Evolutionary conservation across 2,797 vertebrate species (phyloP).

Genomic region (Somateria mollissima): DNA sequence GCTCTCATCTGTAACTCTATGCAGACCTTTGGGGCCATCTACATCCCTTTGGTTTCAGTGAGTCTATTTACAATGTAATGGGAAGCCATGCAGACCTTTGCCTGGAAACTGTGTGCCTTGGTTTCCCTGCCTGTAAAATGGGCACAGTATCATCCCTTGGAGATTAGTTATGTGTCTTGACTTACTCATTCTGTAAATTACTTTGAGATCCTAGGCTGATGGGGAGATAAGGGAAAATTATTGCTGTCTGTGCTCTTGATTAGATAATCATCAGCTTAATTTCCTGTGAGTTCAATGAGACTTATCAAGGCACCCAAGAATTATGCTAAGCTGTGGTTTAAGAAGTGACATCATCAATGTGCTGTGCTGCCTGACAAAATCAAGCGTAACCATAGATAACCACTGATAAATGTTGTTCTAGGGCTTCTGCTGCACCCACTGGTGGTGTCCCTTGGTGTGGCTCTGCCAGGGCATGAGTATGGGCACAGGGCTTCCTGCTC

Average conservation of each 20-base stretch:
- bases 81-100: neutral
- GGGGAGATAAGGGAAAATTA: conserved; percentile 65
- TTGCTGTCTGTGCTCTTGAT: conserved; percentile 67
- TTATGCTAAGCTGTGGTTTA: conserved; percentile 52
- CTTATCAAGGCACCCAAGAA: conserved; percentile 43
- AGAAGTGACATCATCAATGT: conserved; percentile 38
- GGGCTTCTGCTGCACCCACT: neutral
- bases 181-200: conserved; percentile 55
- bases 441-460: neutral
- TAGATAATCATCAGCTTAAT: conserved; percentile 72
- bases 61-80: neutral
- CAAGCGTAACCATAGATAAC: neutral
- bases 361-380: conserved; percentile 2
- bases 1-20: neutral
- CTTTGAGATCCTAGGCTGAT: conserved; percentile 50
- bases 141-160: neutral
- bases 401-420: neutral
- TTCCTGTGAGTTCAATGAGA: conserved; percentile 68
- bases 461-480: neutral
- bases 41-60: neutral
- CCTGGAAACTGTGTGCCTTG: neutral
- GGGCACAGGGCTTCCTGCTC: neutral
- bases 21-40: neutral
- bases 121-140: conserved; percentile 37
- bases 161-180: neutral